Percentiles rank a stretch among this genome's conserved stretches.
Conservation (phyloP, 2,888 invertebrate genomes). For the Temnothorax unifasciatus region DNA sequence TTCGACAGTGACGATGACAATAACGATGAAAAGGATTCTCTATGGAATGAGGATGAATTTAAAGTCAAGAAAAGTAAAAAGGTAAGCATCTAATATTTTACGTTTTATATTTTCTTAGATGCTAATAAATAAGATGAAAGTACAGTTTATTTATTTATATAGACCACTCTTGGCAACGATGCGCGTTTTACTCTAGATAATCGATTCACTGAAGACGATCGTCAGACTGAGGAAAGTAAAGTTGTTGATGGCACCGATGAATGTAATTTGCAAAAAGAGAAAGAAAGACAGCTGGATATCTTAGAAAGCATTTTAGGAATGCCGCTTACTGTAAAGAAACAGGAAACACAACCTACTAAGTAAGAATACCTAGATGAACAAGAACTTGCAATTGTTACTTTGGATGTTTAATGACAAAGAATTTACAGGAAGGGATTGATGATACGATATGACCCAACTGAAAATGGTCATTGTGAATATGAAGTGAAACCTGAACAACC, state of each 20-base stretch:
- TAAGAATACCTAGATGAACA: constrained; percentile 35
- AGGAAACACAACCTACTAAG: constrained; percentile 47
- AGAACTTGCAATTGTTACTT: constrained; percentile 3
- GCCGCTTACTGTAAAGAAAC: constrained; percentile 80
- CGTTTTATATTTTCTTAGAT: not conserved
- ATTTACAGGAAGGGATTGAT: constrained; percentile 77
- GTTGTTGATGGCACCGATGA: constrained; percentile 65
- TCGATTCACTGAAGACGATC: constrained; percentile 90
- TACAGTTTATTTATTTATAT: constrained; percentile 86
- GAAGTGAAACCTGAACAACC: constrained; percentile 75
- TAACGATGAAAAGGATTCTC: constrained; percentile 87
- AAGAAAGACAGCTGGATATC: constrained; percentile 87
- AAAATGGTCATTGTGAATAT: constrained; percentile 78
- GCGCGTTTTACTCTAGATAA: constrained; percentile 92
- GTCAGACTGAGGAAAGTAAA: constrained; percentile 79
- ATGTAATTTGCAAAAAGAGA: constrained; percentile 86
- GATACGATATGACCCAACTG: constrained; percentile 84
- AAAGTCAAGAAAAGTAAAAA: constrained; percentile 83
- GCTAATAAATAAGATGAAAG: not conserved
- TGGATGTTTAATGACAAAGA: constrained; percentile 33
- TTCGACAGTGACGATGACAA: constrained; percentile 87
- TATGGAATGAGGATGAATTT: constrained; percentile 88
- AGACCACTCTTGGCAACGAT: constrained; percentile 91
- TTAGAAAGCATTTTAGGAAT: constrained; percentile 88
- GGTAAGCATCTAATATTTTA: not conserved